Base-by-base conservation (phyloP, 1,140 invertebrate genomes). In the Drosophila lini region DNA sequence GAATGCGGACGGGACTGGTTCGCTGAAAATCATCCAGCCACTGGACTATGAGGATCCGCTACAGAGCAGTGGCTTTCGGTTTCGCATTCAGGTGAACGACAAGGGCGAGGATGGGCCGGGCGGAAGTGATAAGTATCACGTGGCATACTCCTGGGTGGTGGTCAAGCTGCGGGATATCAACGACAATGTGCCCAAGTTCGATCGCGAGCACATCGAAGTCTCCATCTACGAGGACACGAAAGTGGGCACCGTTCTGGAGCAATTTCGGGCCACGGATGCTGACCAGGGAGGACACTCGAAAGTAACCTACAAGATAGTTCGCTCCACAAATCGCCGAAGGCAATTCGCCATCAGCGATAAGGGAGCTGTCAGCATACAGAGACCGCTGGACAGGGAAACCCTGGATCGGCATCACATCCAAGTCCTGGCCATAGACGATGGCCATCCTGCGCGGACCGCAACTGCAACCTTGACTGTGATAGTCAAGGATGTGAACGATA, bases 401-500 rank as follows among this genome's bases (percentile, higher is more conserved):
- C 93, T 92, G 5, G 94, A 94, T 31, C 85, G 94, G 16, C 95
- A 95, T 91, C 93, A 94, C 69, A 90, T 95, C 4, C 93, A 94
- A 91, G 94, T 95, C 42, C 73, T 95, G 59, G 95, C 95, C 32
- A 94, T 94, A 56, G 95, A 95, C 85, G 95, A 95, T 91, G 95
- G 95, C 57, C 91, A 80, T 60, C 95, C 95, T 13, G 89, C 94
- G 15, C 94, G 94, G 71, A 96, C 95, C 8, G 95, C 95, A 1
- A 95, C 95, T 2, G 95, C 95, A 3, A 96, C 95, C 2, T 91
- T 96, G 13, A 94, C 93, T 1, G 94, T 96, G 1, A 93, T 94
- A 50, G 94, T 96, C 3, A 93, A 93, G 55, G 95, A 96, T 90
- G 94, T 96, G 28, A 96, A 96, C 78, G 96, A 96, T 74, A 96